phyloP scores from a whole-genome alignment of 2,888 invertebrate species.

The Idaea straminata region DNA sequence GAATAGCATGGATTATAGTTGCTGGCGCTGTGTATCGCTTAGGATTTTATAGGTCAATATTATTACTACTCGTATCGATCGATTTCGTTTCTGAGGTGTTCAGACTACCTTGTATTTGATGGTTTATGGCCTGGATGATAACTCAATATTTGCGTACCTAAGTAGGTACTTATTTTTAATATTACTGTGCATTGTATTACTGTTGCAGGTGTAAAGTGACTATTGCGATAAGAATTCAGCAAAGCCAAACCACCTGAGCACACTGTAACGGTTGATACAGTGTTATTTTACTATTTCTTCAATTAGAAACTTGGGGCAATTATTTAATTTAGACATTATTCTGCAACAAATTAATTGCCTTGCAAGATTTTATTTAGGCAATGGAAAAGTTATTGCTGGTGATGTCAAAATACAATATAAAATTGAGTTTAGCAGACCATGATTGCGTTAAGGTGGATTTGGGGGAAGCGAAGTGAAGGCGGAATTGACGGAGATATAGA shows the following conservation, averaged over 20 bases:
- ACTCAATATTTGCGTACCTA: too few relatives aligned
- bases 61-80: too few relatives aligned
- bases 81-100: too few relatives aligned
- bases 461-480: too few relatives aligned
- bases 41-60: too few relatives aligned
- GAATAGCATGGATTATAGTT: too few relatives aligned
- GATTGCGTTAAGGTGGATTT: too few relatives aligned
- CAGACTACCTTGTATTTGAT: too few relatives aligned
- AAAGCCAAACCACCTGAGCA: conserved; percentile 14
- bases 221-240: background rate
- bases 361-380: background rate
- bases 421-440: background rate
- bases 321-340: background rate
- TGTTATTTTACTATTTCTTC: background rate
- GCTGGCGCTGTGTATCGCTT: too few relatives aligned
- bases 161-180: too few relatives aligned
- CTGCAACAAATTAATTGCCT: background rate
- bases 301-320: background rate
- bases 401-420: background rate
- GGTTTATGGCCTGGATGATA: too few relatives aligned
- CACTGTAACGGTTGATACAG: conserved; percentile 7
- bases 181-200: background rate
- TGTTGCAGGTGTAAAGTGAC: background rate
- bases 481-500: too few relatives aligned
- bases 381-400: background rate